Conservation (phyloP, 2,113 vertebrate species). For the Lipophrys pholis region DNA sequence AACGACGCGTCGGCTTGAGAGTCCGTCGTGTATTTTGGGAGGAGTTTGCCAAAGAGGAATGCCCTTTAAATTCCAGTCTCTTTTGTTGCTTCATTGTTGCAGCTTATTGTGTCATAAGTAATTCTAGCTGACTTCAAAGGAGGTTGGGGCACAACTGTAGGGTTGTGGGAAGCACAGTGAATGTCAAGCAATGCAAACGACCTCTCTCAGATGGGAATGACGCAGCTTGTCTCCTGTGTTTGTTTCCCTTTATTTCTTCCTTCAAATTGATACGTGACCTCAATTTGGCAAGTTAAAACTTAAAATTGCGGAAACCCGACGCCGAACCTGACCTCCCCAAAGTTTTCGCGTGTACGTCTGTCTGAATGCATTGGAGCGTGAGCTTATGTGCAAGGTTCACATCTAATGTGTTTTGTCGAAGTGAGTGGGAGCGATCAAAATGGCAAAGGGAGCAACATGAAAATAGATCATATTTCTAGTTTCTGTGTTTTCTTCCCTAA, state of each 20-base stretch:
- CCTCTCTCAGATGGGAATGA: conserved; percentile 76
- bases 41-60: conserved; percentile 56
- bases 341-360: conserved; percentile 43
- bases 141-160: conserved; percentile 66
- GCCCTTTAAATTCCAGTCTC: conserved; percentile 65
- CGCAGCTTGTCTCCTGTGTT: conserved; percentile 46
- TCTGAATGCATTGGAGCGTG: conserved; percentile 17
- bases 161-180: conserved; percentile 72
- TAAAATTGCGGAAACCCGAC: conserved; percentile 74
- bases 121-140: conserved; percentile 83
- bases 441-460: conserved; percentile 74
- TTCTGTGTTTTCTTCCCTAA: conserved; percentile 76
- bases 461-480: conserved; percentile 80
- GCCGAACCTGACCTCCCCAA: conserved; percentile 76
- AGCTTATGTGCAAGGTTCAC: conserved; percentile 54
- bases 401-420: conserved; percentile 76
- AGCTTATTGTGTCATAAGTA: conserved; percentile 83
- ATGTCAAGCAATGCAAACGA: conserved; percentile 68
- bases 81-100: conserved; percentile 79
- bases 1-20: conserved; percentile 13
- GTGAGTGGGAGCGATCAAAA: conserved; percentile 79
- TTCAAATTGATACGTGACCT: conserved; percentile 77
- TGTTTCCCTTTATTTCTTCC: conserved; percentile 59
- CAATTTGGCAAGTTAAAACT: conserved; percentile 75
- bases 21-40: conserved; percentile 40